Conservation (phyloP, 2,113 vertebrate genomes). For the Argyrosomus japonicus region DNA sequence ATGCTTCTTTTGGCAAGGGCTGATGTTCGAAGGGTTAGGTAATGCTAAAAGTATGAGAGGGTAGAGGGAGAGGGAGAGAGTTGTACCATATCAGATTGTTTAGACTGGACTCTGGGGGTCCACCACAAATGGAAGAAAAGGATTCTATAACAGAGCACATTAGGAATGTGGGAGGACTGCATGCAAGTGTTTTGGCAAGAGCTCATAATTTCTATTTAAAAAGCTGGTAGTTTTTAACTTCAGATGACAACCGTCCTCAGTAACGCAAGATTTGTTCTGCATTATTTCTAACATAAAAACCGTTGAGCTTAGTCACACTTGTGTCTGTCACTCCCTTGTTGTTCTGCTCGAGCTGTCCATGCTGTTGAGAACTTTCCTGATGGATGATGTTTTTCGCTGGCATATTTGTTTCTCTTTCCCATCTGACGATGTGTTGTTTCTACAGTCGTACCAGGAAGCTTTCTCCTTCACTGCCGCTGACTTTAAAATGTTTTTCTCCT, state of each 20-base stretch:
- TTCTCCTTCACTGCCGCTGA: background rate
- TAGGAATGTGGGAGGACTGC: constrained; percentile 67
- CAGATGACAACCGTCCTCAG: constrained; percentile 33
- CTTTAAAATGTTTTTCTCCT: background rate
- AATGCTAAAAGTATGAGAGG: constrained; percentile 68
- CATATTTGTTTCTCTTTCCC: constrained; percentile 5
- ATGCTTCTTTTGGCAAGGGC: constrained; percentile 62
- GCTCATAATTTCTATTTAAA: constrained; percentile 52
- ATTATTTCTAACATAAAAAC: constrained; percentile 14
- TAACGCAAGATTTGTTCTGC: constrained; percentile 15
- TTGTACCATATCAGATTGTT: constrained; percentile 66
- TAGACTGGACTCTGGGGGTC: constrained; percentile 67
- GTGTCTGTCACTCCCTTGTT: constrained; percentile 12
- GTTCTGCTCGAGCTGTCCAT: background rate
- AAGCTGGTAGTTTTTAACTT: constrained; percentile 32
- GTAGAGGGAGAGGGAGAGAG: constrained; percentile 25
- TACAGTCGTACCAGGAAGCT: background rate
- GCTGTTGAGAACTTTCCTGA: constrained; percentile 17
- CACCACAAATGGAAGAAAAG: constrained; percentile 62
- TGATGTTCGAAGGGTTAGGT: constrained; percentile 38
- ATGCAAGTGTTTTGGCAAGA: constrained; percentile 57
- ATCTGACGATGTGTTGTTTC: constrained; percentile 2
- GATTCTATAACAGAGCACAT: constrained; percentile 43
- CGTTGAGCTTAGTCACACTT: constrained; percentile 3
- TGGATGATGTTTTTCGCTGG: constrained; percentile 18